phyloP scores from a whole-genome alignment of 2,888 invertebrate genomes.

The Poecilobothrus nobilitatus region DNA sequence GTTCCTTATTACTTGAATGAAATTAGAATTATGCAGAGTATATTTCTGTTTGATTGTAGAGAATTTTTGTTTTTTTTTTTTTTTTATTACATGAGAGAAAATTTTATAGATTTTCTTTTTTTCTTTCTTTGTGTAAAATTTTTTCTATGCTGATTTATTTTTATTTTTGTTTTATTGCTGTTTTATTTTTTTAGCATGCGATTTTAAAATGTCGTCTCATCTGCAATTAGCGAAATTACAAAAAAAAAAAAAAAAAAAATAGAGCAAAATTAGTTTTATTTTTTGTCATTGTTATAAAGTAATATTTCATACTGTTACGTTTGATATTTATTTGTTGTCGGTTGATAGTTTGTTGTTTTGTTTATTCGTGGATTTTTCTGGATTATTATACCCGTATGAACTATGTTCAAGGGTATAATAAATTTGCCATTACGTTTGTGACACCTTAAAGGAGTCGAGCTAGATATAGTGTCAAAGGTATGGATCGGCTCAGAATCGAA shows the following conservation, averaged over 20 bases:
- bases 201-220: neutral
- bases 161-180: neutral
- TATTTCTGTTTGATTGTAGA: too few species aligned
- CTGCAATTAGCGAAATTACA: conserved; percentile 1
- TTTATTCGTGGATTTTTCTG: too few species aligned
- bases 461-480: too few species aligned
- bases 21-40: too few species aligned
- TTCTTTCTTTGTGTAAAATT: neutral
- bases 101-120: neutral
- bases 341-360: neutral
- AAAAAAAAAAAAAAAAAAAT: neutral
- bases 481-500: too few species aligned
- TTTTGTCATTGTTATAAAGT: neutral
- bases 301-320: neutral
- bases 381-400: too few species aligned
- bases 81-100: neutral
- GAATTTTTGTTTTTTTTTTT: too few species aligned
- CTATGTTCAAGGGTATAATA: too few species aligned
- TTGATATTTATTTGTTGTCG: neutral
- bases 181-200: neutral
- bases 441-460: too few species aligned
- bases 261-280: neutral
- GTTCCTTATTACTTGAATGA: too few species aligned
- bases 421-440: too few species aligned
- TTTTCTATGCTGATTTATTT: neutral